These are phyloP conservation scores for Microvelia longipes DNA, from an alignment of 1,140 invertebrate genomes.

Conservation along the genomic window DNA sequence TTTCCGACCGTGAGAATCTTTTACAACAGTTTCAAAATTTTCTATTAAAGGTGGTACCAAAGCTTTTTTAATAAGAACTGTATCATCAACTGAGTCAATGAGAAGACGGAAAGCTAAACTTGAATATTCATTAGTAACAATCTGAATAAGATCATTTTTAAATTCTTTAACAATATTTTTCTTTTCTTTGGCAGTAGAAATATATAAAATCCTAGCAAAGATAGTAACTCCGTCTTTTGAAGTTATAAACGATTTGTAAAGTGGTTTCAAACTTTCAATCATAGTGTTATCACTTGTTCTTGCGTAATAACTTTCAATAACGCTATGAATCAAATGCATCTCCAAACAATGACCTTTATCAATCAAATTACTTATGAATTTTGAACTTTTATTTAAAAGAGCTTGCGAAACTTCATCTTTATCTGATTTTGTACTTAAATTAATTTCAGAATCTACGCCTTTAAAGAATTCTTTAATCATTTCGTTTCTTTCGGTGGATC, in stretches of 20 bases:
- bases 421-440: conserved; percentile 31
- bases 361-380: conserved; percentile 36
- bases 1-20: conserved; percentile 54
- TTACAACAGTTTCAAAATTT: conserved; percentile 50
- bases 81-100: conserved; percentile 85
- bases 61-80: conserved; percentile 70
- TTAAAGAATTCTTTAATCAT: conserved; percentile 66
- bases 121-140: conserved; percentile 72
- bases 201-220: not conserved
- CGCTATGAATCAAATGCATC: conserved; percentile 52
- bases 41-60: conserved; percentile 55
- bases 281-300: conserved; percentile 48
- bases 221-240: conserved; percentile 60
- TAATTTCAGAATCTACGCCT: conserved; percentile 43
- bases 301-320: conserved; percentile 64
- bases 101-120: conserved; percentile 66
- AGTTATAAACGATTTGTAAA: conserved; percentile 61
- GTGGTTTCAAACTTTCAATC: conserved; percentile 42
- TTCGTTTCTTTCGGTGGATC: conserved; percentile 39
- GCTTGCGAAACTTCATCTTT: conserved; percentile 36
- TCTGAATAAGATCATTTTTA: conserved; percentile 64
- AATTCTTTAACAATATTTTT: conserved; percentile 61
- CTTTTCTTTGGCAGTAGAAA: conserved; percentile 15
- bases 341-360: not conserved
- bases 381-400: conserved; percentile 50